Percentiles rank a stretch among this genome's conserved stretches.
phyloP scores from a whole-genome alignment of 2,797 vertebrate genomes.

The Thalassophryne amazonica region DNA sequence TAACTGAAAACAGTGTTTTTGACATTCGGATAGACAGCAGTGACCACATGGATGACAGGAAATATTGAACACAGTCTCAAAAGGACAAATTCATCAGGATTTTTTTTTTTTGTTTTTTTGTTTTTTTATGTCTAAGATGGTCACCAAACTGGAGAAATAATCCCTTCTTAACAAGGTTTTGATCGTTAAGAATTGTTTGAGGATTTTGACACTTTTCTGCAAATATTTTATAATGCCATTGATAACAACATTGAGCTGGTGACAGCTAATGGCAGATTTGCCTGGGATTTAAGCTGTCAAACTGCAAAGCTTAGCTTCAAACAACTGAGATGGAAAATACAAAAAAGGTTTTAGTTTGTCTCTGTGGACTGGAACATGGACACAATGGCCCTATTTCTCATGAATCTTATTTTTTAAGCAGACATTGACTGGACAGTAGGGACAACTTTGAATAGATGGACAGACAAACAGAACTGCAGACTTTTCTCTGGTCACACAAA shows the following conservation, averaged over 20 bases:
- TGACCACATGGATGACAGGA: too few relatives aligned
- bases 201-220: constrained; percentile 4
- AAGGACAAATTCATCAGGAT: constrained; percentile 10
- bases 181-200: constrained; percentile 23
- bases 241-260: constrained; percentile 21
- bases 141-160: neutral
- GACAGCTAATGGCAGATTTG: constrained; percentile 34
- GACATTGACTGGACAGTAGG: constrained; percentile 1
- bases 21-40: too few relatives aligned
- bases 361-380: constrained; percentile 5
- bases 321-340: constrained; percentile 33
- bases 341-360: constrained; percentile 13
- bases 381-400: constrained; percentile 4
- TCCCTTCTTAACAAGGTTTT: constrained; percentile 15
- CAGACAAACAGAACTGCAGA: constrained; percentile 1
- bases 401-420: constrained; percentile 10
- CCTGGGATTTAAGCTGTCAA: constrained; percentile 53
- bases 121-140: neutral
- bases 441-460: constrained; percentile 1
- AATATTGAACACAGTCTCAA: too few relatives aligned
- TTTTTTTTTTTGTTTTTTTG: constrained; percentile 3
- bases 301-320: constrained; percentile 28
- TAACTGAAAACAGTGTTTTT: too few relatives aligned
- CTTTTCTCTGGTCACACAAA: neutral
- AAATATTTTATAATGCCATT: constrained; percentile 19